Percentiles rank a stretch among this genome's conserved stretches.
These are phyloP conservation scores for Gortyna flavago DNA, from an alignment of 2,888 invertebrate species.

Conservation along the genomic window DNA sequence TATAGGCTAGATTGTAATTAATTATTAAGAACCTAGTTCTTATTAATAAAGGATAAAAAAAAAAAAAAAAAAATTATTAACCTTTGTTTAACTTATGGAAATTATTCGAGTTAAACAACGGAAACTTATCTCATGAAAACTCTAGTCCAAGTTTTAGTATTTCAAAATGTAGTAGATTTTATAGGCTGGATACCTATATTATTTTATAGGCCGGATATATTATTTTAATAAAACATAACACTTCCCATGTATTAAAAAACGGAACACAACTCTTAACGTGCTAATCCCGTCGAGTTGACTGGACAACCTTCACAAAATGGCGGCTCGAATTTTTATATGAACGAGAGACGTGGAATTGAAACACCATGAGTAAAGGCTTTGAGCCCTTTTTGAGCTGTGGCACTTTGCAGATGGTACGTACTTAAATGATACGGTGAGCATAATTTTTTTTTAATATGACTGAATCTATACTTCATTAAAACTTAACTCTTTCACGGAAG, in stretches of 20 bases:
- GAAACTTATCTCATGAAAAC: not conserved
- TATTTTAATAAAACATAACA: not conserved
- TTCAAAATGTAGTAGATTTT: not conserved
- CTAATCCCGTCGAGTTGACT: constrained; percentile 24
- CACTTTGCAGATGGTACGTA: constrained; percentile 25
- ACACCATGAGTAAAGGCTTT: constrained; percentile 54
- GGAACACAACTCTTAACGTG: constrained; percentile 13
- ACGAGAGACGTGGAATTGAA: constrained; percentile 65
- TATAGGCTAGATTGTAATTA: too few relatives aligned
- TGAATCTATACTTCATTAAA: not conserved
- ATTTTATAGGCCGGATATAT: not conserved
- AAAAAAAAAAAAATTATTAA: not conserved
- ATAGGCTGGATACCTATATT: not conserved
- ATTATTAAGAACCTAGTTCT: too few relatives aligned
- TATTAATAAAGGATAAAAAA: too few relatives aligned
- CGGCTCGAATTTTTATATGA: constrained; percentile 61
- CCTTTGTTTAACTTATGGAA: not conserved
- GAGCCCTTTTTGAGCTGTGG: constrained; percentile 16
- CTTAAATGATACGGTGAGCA: constrained; percentile 16
- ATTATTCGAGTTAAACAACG: not conserved
- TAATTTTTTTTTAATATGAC: constrained; percentile 11
- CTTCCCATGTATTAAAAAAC: constrained; percentile 1
- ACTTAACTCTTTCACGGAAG: not conserved
- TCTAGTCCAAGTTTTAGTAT: too few relatives aligned
- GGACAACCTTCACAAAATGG: constrained; percentile 52